Conservation (phyloP, 2,888 invertebrate genomes). For the Himalopsyche anomala region DNA sequence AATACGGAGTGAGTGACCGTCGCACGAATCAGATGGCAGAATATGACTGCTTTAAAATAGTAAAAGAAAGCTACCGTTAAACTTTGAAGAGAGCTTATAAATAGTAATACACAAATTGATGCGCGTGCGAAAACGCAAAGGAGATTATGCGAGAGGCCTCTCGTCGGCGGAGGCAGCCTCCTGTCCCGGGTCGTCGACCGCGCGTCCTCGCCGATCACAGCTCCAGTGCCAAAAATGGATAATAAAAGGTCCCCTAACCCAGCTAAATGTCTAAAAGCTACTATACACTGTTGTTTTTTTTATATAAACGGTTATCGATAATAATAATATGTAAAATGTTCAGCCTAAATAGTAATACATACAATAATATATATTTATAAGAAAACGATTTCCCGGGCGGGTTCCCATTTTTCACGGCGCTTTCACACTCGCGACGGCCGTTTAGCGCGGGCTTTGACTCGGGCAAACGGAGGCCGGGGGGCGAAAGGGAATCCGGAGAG, state of each 20-base stretch:
- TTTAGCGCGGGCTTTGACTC: not conserved
- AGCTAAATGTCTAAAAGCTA: slow-evolving; percentile 70
- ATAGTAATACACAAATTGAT: slow-evolving; percentile 57
- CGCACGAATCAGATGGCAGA: no score
- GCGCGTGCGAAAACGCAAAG: slow-evolving; percentile 37
- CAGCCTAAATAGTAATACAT: slow-evolving; percentile 57
- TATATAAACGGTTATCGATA: slow-evolving; percentile 60
- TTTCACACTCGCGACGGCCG: not conserved
- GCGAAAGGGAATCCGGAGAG: slow-evolving; percentile 13
- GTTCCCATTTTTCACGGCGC: not conserved
- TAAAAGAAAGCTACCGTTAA: slow-evolving; percentile 55
- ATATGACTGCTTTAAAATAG: no score
- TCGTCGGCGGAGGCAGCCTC: slow-evolving; percentile 7
- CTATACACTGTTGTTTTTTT: slow-evolving; percentile 63
- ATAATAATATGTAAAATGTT: slow-evolving; percentile 49
- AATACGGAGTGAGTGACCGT: no score
- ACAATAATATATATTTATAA: slow-evolving; percentile 52
- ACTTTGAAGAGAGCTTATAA: slow-evolving; percentile 56
- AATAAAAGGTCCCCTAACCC: slow-evolving; percentile 76
- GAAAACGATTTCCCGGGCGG: slow-evolving; percentile 45
- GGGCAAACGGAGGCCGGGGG: not conserved
- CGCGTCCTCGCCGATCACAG: slow-evolving; percentile 55
- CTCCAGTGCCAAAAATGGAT: slow-evolving; percentile 57
- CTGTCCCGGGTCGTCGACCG: not conserved
- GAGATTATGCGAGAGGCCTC: not conserved